phyloP scores from a whole-genome alignment of 1,140 invertebrate genomes.

The Lordiphosa collinella region DNA sequence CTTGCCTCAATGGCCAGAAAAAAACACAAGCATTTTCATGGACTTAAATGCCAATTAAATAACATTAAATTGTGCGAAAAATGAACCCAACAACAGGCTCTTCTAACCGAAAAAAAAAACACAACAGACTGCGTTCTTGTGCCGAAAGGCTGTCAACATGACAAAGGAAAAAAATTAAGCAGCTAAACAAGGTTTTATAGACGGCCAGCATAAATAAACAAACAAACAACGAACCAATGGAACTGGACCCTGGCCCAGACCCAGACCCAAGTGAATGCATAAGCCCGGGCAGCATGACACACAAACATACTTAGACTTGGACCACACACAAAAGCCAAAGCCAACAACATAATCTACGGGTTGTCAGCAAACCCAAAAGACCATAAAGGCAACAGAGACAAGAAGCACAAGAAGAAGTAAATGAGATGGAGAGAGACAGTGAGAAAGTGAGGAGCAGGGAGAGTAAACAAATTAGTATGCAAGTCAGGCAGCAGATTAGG shows the following conservation, averaged over 20 bases:
- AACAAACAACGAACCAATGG: conserved; percentile 39
- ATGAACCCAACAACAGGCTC: conserved; percentile 45
- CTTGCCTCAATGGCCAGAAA: conserved; percentile 16
- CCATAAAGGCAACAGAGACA: conserved; percentile 60
- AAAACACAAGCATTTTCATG: conserved; percentile 55
- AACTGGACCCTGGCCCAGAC: conserved; percentile 10
- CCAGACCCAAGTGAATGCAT: conserved; percentile 42
- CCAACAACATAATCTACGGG: conserved; percentile 77
- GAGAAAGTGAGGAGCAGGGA: conserved; percentile 1
- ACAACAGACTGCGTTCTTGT: conserved; percentile 30
- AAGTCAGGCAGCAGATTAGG: conserved; percentile 75
- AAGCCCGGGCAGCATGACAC: conserved; percentile 53
- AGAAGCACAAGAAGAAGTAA: conserved; percentile 5
- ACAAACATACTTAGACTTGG: conserved; percentile 34
- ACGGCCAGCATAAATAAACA: conserved; percentile 59
- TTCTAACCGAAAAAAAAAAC: conserved; percentile 14
- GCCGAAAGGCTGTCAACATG: conserved; percentile 67
- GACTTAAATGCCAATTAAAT: conserved; percentile 77
- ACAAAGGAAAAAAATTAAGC: conserved; percentile 77
- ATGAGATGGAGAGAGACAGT: neutral
- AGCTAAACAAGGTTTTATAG: conserved; percentile 73
- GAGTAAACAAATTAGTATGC: conserved; percentile 77
- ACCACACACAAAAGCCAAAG: conserved; percentile 58
- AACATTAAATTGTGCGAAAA: conserved; percentile 76
- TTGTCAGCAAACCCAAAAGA: conserved; percentile 66